Conservation (phyloP, 2,113 vertebrate genomes). For the Athene cunicularia region DNA sequence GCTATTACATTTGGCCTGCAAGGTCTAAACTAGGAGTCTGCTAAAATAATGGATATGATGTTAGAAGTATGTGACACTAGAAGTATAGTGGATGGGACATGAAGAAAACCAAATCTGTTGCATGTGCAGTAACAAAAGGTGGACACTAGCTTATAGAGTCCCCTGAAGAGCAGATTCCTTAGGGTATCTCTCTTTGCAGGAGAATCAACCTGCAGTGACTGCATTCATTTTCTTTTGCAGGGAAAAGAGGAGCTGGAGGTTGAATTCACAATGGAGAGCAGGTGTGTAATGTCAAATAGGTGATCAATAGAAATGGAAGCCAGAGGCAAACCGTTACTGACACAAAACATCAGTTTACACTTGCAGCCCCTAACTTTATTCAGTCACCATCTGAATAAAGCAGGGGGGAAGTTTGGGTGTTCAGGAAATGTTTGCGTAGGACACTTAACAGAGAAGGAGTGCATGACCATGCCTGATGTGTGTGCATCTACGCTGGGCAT, state of each 20-base stretch:
- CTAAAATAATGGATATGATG: background rate
- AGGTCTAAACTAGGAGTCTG: background rate
- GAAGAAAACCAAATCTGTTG: background rate
- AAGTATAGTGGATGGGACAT: background rate
- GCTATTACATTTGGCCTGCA: background rate
- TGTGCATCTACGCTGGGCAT: background rate
- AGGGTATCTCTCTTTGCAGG: background rate
- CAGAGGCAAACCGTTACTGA: background rate
- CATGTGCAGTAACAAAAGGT: background rate
- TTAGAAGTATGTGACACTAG: background rate
- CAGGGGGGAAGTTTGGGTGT: background rate
- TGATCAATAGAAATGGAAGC: background rate
- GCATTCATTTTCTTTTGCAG: constrained; percentile 25
- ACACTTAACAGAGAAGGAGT: background rate
- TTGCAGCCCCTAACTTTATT: background rate
- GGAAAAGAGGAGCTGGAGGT: constrained; percentile 79
- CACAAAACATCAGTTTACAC: background rate
- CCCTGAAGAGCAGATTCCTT: background rate
- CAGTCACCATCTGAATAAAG: background rate
- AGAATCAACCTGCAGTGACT: background rate
- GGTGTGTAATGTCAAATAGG: constrained; percentile 64
- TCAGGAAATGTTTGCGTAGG: background rate
- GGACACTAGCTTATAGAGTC: background rate
- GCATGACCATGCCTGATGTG: background rate
- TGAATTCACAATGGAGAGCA: constrained; percentile 81